These are phyloP conservation scores for Dolichoris vasculosae DNA, from an alignment of 1,140 invertebrate genomes.

Conservation along the genomic window DNA sequence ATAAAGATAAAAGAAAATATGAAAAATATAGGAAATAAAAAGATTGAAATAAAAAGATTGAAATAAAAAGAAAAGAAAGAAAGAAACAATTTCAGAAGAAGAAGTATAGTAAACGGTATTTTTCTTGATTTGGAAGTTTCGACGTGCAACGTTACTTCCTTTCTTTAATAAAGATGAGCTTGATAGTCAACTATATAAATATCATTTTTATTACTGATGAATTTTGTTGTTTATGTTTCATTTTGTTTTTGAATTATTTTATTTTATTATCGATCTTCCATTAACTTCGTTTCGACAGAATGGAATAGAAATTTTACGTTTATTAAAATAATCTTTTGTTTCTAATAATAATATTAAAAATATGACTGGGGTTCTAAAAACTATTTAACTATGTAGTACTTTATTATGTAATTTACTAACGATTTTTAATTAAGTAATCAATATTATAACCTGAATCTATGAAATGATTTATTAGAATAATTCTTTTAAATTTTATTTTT, in stretches of 20 bases:
- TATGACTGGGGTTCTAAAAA: too few species aligned
- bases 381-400: too few species aligned
- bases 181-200: not conserved
- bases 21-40: not conserved
- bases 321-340: too few species aligned
- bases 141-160: not conserved
- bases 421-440: too few species aligned
- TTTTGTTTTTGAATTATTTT: not conserved
- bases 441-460: too few species aligned
- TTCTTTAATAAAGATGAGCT: not conserved
- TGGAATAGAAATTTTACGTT: not conserved
- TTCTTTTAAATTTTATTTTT: too few species aligned
- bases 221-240: not conserved
- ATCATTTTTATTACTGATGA: not conserved
- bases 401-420: too few species aligned
- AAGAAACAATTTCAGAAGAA: not conserved
- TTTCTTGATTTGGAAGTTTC: not conserved
- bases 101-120: not conserved
- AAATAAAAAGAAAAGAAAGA: not conserved
- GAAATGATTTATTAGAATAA: not conserved
- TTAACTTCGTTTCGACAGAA: not conserved
- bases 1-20: not conserved
- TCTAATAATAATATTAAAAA: too few species aligned
- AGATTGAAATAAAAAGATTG: not conserved
- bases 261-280: not conserved